These are phyloP conservation scores for Procavia capensis DNA, from an alignment of 2,113 vertebrate species.

Conservation along the genomic window DNA sequence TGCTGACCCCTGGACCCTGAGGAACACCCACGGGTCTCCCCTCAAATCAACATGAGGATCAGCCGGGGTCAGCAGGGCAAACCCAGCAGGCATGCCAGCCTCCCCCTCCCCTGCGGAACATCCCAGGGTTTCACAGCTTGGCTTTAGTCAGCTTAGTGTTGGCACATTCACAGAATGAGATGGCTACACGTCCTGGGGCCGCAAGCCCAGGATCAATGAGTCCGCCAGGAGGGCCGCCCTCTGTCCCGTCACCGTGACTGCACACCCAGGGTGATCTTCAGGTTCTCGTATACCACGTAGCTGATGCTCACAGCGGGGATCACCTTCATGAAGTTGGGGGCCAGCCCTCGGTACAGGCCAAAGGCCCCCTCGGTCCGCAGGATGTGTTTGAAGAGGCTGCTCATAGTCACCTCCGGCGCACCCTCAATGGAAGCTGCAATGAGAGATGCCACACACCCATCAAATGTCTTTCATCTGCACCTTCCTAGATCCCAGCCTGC, in stretches of 20 bases:
- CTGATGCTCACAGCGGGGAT: constrained; percentile 99
- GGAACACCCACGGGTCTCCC: background rate
- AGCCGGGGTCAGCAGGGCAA: constrained; percentile 3
- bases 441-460: background rate
- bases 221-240: constrained; percentile 40
- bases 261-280: constrained; percentile 95
- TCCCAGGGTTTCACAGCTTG: constrained; percentile 86
- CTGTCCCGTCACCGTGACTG: constrained; percentile 91
- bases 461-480: background rate
- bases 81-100: background rate
- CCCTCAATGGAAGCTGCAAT: constrained; percentile 91
- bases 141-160: constrained; percentile 87
- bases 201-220: constrained; percentile 81
- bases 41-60: background rate
- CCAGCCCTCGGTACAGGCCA: constrained; percentile 96
- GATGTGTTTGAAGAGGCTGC: constrained; percentile 94
- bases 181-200: constrained; percentile 81
- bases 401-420: constrained; percentile 94
- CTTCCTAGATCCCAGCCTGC: background rate
- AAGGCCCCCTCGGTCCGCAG: constrained; percentile 93
- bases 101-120: background rate
- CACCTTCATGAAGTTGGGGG: constrained; percentile 99
- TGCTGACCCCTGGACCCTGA: constrained; percentile 33
- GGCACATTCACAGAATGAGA: constrained; percentile 98
- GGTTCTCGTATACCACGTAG: constrained; percentile 97